A percentile compares a stretch with the other conserved stretches of the same genome.
Conservation (phyloP, 2,888 invertebrate species). For the Sphaeridia pumilis region DNA sequence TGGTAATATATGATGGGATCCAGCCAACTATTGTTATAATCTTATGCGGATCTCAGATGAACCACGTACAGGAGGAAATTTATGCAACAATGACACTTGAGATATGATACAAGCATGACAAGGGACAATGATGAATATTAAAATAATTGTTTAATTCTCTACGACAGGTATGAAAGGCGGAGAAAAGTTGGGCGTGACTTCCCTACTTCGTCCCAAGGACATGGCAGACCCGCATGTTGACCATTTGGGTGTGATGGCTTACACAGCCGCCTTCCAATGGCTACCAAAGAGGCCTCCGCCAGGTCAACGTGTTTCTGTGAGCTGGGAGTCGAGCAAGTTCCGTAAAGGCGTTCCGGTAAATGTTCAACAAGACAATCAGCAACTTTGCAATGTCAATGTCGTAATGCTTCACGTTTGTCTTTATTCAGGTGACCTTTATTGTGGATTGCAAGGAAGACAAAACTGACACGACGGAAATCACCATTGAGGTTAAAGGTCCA, state of each 20-base stretch:
- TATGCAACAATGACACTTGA: not conserved
- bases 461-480: constrained; percentile 58
- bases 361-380: no score
- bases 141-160: not conserved
- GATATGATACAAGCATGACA: not conserved
- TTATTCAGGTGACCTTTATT: constrained; percentile 38
- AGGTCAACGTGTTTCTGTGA: constrained; percentile 67
- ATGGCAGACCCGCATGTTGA: constrained; percentile 92
- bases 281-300: constrained; percentile 71
- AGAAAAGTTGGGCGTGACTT: constrained; percentile 64
- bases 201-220: constrained; percentile 80
- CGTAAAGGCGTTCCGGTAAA: constrained; percentile 34
- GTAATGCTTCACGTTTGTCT: constrained; percentile 6
- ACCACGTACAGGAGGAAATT: not conserved
- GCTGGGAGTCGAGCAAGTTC: constrained; percentile 42
- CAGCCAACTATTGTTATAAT: not conserved
- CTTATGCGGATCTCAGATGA: not conserved
- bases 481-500: constrained; percentile 65
- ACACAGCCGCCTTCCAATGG: constrained; percentile 85
- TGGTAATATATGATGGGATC: not conserved
- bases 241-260: constrained; percentile 95
- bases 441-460: constrained; percentile 48
- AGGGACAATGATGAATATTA: not conserved
- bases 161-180: constrained; percentile 49
- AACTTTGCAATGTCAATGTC: no score